Percentiles rank a stretch among this genome's conserved stretches.
Evolutionary conservation across 2,888 invertebrate species (phyloP).

Genomic region (Acanthacorydalis orientalis): DNA sequence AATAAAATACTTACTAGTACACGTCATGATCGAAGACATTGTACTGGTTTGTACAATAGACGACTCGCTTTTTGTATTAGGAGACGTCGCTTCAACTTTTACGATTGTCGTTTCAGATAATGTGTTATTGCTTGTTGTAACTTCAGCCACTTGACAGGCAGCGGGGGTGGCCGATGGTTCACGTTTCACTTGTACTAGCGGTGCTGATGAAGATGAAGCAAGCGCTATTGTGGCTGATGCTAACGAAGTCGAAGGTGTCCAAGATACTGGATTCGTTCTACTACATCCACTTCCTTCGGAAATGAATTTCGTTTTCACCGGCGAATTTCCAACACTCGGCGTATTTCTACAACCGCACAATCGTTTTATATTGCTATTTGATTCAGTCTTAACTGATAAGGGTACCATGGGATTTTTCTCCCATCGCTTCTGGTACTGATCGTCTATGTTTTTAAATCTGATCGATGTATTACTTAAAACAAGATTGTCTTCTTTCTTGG

Average conservation of each 20-base stretch:
- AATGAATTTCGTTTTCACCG: constrained; percentile 8
- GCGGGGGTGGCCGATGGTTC: constrained; percentile 33
- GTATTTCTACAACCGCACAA: constrained; percentile 2
- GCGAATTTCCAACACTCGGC: constrained; percentile 5
- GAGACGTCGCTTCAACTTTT: constrained; percentile 49
- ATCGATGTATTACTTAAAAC: not conserved
- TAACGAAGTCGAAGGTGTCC: constrained; percentile 27
- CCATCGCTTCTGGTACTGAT: not conserved
- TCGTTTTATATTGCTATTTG: constrained; percentile 24
- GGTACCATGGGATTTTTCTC: constrained; percentile 30
- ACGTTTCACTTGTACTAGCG: constrained; percentile 44
- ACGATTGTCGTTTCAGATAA: constrained; percentile 33
- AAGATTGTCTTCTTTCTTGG: not conserved
- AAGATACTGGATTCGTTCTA: constrained; percentile 50
- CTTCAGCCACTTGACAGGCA: constrained; percentile 38
- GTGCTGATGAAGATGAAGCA: constrained; percentile 12
- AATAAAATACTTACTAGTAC: constrained; percentile 6
- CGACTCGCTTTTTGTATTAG: constrained; percentile 27
- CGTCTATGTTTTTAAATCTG: too few relatives aligned
- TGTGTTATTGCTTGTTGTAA: constrained; percentile 25
- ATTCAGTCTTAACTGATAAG: constrained; percentile 33
- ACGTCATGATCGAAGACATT: constrained; percentile 4
- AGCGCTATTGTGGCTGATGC: constrained; percentile 11
- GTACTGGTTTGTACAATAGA: constrained; percentile 12
- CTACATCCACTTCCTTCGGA: constrained; percentile 44